phyloP scores from a whole-genome alignment of 2,888 invertebrate species.

The Synanthedon vespiformis region DNA sequence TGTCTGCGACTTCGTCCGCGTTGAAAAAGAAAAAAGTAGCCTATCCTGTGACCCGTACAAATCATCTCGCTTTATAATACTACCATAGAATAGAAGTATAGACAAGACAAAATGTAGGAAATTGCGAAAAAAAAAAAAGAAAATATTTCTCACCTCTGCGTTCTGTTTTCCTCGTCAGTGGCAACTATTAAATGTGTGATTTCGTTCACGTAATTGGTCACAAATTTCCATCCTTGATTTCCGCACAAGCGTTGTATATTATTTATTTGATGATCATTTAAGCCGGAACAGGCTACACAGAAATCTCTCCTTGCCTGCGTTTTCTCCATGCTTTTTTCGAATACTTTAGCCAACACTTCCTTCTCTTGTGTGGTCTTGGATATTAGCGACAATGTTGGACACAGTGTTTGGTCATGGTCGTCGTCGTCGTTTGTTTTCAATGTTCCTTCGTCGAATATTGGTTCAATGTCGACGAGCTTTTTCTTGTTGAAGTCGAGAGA shows the following conservation, averaged over 20 bases:
- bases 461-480: background rate
- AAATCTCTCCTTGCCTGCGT: constrained; percentile 13
- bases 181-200: constrained; percentile 57
- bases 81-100: too few relatives aligned
- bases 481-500: constrained; percentile 39
- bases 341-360: constrained; percentile 48
- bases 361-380: constrained; percentile 50
- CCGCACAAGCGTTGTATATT: constrained; percentile 36
- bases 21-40: too few relatives aligned
- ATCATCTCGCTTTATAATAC: too few relatives aligned
- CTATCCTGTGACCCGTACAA: too few relatives aligned
- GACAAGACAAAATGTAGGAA: too few relatives aligned
- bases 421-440: constrained; percentile 8
- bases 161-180: constrained; percentile 49
- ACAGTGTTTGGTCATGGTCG: constrained; percentile 39
- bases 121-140: background rate
- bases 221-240: constrained; percentile 32
- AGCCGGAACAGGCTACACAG: constrained; percentile 46
- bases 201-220: constrained; percentile 39
- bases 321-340: constrained; percentile 24
- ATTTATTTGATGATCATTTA: constrained; percentile 24
- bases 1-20: too few relatives aligned
- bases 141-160: constrained; percentile 37
- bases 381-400: constrained; percentile 24
- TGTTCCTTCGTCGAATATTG: background rate